Evolutionary conservation across 2,797 vertebrate species (phyloP).

Genomic region (Atherinosoma microstoma): DNA sequence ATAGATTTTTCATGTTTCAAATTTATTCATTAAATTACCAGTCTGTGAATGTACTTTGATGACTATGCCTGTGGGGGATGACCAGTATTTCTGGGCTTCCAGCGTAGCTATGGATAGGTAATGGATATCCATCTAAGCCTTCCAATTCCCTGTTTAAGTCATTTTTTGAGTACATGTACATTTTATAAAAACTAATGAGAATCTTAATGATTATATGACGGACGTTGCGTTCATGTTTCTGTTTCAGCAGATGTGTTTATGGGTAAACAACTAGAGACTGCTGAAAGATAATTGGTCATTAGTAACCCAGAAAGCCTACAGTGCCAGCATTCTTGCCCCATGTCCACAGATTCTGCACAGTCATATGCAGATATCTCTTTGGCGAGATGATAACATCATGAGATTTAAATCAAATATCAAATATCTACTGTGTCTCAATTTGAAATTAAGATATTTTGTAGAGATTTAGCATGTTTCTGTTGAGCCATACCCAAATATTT

Average conservation of each 20-base stretch:
- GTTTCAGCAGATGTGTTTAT: neutral
- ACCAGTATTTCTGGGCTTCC: neutral
- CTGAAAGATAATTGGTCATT: neutral
- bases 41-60: neutral
- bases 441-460: neutral
- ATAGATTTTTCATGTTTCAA: constrained; percentile 13
- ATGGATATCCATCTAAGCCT: neutral
- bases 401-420: neutral
- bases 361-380: neutral
- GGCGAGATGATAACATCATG: neutral
- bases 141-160: neutral
- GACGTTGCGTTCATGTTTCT: neutral
- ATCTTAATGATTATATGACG: neutral
- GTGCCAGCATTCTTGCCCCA: neutral
- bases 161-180: neutral
- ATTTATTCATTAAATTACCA: neutral
- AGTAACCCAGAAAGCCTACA: neutral
- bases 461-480: neutral
- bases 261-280: neutral
- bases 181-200: neutral
- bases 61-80: neutral
- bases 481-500: neutral
- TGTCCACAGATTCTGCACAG: neutral
- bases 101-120: neutral
- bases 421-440: neutral